Evolutionary conservation across 92 coral and sea anemone species (phyloP).

Genomic region (Galaxea fascicularis): DNA sequence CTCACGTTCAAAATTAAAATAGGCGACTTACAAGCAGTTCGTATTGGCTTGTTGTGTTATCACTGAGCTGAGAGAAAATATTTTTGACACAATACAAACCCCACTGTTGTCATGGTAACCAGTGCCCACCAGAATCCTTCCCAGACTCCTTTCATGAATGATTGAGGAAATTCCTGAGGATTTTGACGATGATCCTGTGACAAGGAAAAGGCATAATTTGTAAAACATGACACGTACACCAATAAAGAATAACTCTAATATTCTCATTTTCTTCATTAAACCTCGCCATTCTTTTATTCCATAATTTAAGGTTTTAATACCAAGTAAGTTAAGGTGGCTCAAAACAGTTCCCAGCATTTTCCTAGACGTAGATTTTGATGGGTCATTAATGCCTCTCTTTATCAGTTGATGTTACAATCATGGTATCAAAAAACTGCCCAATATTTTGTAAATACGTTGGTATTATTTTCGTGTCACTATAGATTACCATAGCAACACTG

Average conservation of each 20-base stretch:
- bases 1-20: too few species aligned
- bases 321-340: too few species aligned
- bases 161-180: constrained; percentile 67
- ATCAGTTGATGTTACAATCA: too few species aligned
- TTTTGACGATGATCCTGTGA: constrained; percentile 66
- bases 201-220: neutral
- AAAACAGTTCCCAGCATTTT: too few species aligned
- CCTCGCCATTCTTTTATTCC: too few species aligned
- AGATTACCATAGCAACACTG: too few species aligned
- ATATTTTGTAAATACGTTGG: too few species aligned
- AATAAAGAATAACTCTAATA: neutral
- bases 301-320: too few species aligned
- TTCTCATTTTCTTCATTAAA: neutral
- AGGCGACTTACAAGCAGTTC: neutral
- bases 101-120: constrained; percentile 82
- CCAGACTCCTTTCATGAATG: constrained; percentile 73
- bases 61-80: neutral
- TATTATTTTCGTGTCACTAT: too few species aligned
- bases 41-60: neutral
- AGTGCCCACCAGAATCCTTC: constrained; percentile 87
- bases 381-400: too few species aligned
- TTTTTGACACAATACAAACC: constrained; percentile 44
- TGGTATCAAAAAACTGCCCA: too few species aligned
- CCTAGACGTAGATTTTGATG: too few species aligned
- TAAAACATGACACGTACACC: neutral